Conservation (phyloP, 2,113 vertebrate genomes). For the Archocentrus centrarchus region DNA sequence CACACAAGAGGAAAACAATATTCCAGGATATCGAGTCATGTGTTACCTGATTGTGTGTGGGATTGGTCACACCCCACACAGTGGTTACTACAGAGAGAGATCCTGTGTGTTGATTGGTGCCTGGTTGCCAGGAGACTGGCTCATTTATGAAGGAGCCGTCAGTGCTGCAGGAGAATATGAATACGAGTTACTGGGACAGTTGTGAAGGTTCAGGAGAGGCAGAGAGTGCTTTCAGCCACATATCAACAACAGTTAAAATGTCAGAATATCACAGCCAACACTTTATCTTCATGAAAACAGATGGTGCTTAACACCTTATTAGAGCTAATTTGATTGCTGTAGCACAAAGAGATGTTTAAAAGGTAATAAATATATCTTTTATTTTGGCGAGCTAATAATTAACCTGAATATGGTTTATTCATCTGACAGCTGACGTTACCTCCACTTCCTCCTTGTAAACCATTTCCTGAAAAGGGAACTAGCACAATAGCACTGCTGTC, state of each 20-base stretch:
- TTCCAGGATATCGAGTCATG: slow-evolving; percentile 37
- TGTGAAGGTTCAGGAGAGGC: slow-evolving; percentile 14
- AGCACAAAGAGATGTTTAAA: not conserved
- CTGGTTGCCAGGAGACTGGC: slow-evolving; percentile 88
- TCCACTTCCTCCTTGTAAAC: slow-evolving; percentile 52
- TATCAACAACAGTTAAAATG: slow-evolving; percentile 1
- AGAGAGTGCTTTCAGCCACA: slow-evolving; percentile 16
- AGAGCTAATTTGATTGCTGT: not conserved
- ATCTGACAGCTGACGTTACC: slow-evolving; percentile 40
- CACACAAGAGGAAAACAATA: slow-evolving; percentile 8
- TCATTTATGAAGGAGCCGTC: slow-evolving; percentile 81
- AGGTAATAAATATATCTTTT: not conserved
- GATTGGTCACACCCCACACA: slow-evolving; percentile 96
- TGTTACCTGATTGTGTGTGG: slow-evolving; percentile 93
- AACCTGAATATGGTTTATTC: slow-evolving; percentile 23
- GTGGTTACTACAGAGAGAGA: slow-evolving; percentile 97
- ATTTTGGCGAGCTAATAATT: slow-evolving; percentile 22
- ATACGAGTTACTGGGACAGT: slow-evolving; percentile 46
- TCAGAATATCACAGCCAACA: not conserved
- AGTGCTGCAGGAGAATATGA: slow-evolving; percentile 65
- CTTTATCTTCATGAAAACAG: not conserved
- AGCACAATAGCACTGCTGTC: slow-evolving; percentile 10
- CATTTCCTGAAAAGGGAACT: slow-evolving; percentile 61
- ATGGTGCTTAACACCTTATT: not conserved
- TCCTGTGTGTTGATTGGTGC: slow-evolving; percentile 91